phyloP scores from a whole-genome alignment of 2,797 vertebrate species.

The Lepilemur ruficaudatus region DNA sequence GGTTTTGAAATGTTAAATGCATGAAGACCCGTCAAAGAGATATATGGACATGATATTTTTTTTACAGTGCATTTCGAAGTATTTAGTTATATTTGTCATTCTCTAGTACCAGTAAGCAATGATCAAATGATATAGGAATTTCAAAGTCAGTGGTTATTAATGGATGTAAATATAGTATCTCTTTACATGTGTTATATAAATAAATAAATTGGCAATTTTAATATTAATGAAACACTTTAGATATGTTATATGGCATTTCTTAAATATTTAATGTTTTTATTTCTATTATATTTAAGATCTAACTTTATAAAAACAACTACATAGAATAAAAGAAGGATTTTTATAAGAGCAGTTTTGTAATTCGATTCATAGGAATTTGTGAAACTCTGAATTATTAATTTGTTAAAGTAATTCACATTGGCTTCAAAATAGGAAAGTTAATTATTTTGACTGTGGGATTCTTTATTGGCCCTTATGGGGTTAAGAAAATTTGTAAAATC shows the following conservation, averaged over 20 bases:
- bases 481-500: neutral
- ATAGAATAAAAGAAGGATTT: neutral
- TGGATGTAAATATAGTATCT: conserved; percentile 16
- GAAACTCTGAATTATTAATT: neutral
- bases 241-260: neutral
- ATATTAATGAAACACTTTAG: conserved; percentile 1
- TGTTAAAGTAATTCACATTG: conserved; percentile 10
- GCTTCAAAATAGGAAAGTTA: neutral
- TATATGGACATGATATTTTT: conserved; percentile 92
- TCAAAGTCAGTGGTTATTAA: conserved; percentile 75
- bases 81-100: conserved; percentile 91
- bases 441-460: neutral
- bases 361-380: neutral
- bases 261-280: neutral
- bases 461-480: neutral
- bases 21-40: conserved; percentile 88
- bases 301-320: neutral
- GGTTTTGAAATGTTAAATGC: conserved; percentile 89
- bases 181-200: neutral
- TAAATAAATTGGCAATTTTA: conserved; percentile 42
- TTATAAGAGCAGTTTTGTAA: neutral
- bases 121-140: conserved; percentile 83
- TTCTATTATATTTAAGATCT: conserved; percentile 13
- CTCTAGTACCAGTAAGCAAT: conserved; percentile 81
- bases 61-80: conserved; percentile 90